Percentiles rank a stretch among this genome's conserved stretches.
Evolutionary conservation across 2,113 vertebrate genomes (phyloP).

Genomic region (Mungos mungo): DNA sequence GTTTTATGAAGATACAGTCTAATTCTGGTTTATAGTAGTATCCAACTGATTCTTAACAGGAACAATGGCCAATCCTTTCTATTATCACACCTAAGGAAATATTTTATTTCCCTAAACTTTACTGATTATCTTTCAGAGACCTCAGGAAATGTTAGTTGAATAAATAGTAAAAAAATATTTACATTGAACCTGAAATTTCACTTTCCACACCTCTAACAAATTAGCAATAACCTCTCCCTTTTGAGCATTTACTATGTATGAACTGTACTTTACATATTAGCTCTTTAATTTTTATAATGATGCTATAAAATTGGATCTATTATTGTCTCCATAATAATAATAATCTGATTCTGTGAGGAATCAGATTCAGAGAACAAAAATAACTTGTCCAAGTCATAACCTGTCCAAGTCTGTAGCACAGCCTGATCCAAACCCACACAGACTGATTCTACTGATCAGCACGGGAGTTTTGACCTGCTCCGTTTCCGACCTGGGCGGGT

Average conservation of each 20-base stretch:
- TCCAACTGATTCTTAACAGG: neutral
- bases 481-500: too few relatives aligned
- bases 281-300: neutral
- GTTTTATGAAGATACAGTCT: neutral
- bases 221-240: neutral
- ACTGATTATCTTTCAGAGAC: neutral
- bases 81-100: neutral
- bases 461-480: too few relatives aligned
- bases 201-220: neutral
- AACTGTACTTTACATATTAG: neutral
- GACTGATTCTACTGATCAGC: neutral
- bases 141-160: neutral
- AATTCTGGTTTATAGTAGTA: neutral
- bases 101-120: conserved; percentile 27
- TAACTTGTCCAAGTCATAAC: neutral
- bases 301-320: neutral
- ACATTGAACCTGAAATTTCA: neutral
- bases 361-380: neutral
- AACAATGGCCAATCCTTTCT: neutral
- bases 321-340: neutral
- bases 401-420: neutral
- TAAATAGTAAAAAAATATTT: neutral
- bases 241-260: neutral
- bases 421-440: neutral
- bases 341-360: neutral